A percentile compares a stretch with the other conserved stretches of the same genome.
phyloP scores from a whole-genome alignment of 2,797 vertebrate species.

The Pelodytes ibericus region DNA sequence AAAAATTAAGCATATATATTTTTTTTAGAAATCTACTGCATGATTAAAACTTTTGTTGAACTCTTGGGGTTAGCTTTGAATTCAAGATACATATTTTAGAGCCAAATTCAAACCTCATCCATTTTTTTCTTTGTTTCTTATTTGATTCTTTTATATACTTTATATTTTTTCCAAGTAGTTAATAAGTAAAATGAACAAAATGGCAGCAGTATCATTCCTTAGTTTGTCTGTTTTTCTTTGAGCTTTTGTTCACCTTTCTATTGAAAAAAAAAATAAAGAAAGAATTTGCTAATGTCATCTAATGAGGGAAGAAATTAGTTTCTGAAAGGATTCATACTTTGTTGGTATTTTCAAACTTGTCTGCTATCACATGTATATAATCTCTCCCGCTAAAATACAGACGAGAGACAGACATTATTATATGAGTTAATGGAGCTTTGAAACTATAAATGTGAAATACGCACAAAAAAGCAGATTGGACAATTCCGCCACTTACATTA shows the following conservation, averaged over 20 bases:
- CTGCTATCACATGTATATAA: conserved; percentile 7
- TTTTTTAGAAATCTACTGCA: too few species aligned
- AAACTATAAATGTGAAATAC: neutral
- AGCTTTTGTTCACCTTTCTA: neutral
- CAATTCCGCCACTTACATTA: neutral
- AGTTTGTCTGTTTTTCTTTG: neutral
- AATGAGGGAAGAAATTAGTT: conserved; percentile 12
- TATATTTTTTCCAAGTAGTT: too few species aligned
- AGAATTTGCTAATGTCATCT: neutral
- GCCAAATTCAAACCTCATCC: too few species aligned
- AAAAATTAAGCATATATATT: too few species aligned
- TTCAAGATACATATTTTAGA: too few species aligned
- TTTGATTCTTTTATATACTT: too few species aligned
- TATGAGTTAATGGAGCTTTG: conserved; percentile 4
- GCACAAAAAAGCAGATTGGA: neutral
- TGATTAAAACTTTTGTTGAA: too few species aligned
- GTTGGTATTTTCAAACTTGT: conserved; percentile 2
- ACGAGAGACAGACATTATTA: conserved; percentile 8
- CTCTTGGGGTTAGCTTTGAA: too few species aligned
- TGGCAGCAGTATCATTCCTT: too few species aligned
- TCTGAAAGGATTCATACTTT: conserved; percentile 3
- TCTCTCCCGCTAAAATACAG: conserved; percentile 3
- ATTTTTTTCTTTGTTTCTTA: too few species aligned
- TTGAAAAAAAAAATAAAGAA: neutral
- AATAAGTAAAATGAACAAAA: too few species aligned